These are phyloP conservation scores for Molothrus aeneus DNA, from an alignment of 2,797 vertebrate genomes.

Conservation along the genomic window DNA sequence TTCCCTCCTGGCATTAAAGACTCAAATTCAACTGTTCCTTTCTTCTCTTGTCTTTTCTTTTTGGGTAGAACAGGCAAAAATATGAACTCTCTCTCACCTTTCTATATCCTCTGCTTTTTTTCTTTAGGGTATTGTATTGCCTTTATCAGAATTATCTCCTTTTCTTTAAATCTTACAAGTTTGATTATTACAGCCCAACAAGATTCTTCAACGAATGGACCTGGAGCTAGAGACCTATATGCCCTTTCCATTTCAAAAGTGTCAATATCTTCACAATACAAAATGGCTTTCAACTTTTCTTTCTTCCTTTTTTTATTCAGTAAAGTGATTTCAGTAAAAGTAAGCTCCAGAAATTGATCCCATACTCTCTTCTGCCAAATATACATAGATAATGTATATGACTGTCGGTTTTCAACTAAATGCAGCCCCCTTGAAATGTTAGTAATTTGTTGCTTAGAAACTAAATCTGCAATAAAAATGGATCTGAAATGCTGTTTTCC, in stretches of 20 bases:
- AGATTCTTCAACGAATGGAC: constrained; percentile 36
- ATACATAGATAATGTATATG: neutral
- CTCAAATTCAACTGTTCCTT: constrained; percentile 55
- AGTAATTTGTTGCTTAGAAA: constrained; percentile 4
- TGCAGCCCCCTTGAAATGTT: neutral
- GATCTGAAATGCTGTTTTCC: neutral
- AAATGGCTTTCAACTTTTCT: constrained; percentile 60
- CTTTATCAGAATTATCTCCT: constrained; percentile 53
- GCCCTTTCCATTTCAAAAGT: constrained; percentile 57
- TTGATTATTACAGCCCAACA: constrained; percentile 63
- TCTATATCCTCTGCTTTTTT: constrained; percentile 48
- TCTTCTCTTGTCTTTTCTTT: constrained; percentile 58
- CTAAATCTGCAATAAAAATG: neutral
- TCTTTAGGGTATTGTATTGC: constrained; percentile 48
- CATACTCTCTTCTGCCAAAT: neutral
- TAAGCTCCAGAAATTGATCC: constrained; percentile 21
- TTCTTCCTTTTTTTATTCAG: constrained; percentile 4
- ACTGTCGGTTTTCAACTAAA: neutral
- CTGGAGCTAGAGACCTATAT: constrained; percentile 22
- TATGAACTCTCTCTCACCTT: constrained; percentile 59
- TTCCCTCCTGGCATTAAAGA: neutral
- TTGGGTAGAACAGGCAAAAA: constrained; percentile 41
- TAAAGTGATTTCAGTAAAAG: neutral
- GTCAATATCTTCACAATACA: constrained; percentile 56
- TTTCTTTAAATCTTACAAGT: constrained; percentile 60